phyloP scores from a whole-genome alignment of 2,113 vertebrate species.

The Phodopus roborovskii region DNA sequence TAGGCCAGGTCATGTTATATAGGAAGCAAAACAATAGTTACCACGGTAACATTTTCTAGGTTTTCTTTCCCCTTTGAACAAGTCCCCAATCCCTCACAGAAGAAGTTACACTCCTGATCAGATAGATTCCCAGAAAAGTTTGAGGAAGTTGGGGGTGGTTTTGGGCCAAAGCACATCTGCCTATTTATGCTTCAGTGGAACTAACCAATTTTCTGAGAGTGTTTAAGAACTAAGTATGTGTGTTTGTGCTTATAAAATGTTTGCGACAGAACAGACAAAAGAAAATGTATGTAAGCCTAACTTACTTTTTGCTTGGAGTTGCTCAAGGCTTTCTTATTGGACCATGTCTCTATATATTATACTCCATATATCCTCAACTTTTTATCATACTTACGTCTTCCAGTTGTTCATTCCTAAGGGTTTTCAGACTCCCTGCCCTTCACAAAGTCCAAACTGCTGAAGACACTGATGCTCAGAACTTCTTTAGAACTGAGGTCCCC shows the following conservation, averaged over 20 bases:
- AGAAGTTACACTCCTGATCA: background rate
- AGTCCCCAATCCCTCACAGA: background rate
- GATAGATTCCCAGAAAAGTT: background rate
- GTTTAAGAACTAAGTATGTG: background rate
- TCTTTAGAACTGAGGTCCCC: background rate
- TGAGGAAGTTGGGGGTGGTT: background rate
- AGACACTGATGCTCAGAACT: background rate
- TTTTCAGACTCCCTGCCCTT: background rate
- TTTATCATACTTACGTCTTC: background rate
- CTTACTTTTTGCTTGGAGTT: background rate
- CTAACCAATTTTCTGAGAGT: background rate
- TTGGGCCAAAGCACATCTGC: background rate
- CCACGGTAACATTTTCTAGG: background rate
- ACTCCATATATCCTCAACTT: background rate
- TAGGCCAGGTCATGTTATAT: background rate
- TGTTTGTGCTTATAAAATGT: background rate
- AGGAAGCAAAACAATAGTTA: background rate
- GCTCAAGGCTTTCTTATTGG: background rate
- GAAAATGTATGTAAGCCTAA: background rate
- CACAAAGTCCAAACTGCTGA: background rate
- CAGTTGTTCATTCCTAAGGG: background rate
- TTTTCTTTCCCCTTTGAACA: background rate
- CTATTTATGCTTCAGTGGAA: background rate
- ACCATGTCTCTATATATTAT: background rate
- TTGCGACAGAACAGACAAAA: background rate